Evolutionary conservation across 2,113 vertebrate species (phyloP).

Genomic region (Barbus barbus): DNA sequence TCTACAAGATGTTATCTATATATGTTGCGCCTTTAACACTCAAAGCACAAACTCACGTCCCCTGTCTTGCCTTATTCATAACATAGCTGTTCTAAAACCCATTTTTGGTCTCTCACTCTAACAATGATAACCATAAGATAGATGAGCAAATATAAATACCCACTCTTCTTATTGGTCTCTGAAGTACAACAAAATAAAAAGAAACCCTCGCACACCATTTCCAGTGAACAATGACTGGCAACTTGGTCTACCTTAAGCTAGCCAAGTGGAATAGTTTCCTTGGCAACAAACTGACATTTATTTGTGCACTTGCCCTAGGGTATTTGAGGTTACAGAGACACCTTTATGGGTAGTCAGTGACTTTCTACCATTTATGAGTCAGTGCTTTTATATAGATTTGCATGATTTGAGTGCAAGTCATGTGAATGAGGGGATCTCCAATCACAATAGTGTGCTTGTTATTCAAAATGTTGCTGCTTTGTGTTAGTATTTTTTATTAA

Average conservation of each 20-base stretch:
- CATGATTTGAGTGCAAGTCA: not conserved
- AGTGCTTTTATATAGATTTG: no score
- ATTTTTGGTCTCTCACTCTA: not conserved
- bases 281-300: conserved; percentile 51
- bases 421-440: not conserved
- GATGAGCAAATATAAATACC: not conserved
- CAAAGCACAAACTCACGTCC: not conserved
- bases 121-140: not conserved
- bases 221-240: not conserved
- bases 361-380: not conserved
- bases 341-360: not conserved
- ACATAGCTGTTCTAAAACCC: not conserved
- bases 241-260: not conserved
- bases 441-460: not conserved
- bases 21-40: not conserved
- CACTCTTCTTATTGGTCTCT: not conserved
- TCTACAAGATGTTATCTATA: not conserved
- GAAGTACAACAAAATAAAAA: not conserved
- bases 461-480: not conserved
- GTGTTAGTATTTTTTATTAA: not conserved
- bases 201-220: not conserved
- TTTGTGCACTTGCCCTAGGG: conserved; percentile 22
- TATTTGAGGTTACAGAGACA: conserved; percentile 43
- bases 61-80: not conserved
- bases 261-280: conserved; percentile 31